Evolutionary conservation across 2,797 vertebrate species (phyloP), one percentile per base, ranked within the genome.

Genomic region (Caiman crocodilus): DNA sequence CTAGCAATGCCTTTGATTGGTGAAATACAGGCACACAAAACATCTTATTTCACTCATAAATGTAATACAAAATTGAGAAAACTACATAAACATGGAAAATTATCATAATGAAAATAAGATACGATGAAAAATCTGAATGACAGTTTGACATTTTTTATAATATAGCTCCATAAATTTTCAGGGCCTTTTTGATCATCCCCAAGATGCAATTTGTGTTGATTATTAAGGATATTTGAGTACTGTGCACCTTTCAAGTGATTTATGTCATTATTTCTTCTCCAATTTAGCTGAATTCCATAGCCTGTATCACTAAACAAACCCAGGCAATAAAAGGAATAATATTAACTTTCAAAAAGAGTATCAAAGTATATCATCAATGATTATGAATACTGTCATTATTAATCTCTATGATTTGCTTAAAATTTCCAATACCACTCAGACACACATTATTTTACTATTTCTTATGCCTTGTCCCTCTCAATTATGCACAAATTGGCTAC

Each of bases 261-360:
- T 89, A 56, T 82, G n/a, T 20, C 26, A 71, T 10, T 5, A 59
- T 8, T 16, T 73, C 86, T 35, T 80, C 88, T 91, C 42, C 6
- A 67, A 18, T 60, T 64, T 13, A 76, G 12, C 9, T 80, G 65
- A 87, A 89, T 84, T 79, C 56, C 25, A 16, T 67, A 20, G 35
- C 12, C 71, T 28, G 74, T 71, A 75, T 5, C 0, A 0, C 14
- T 56, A 83, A 15, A 80, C 4, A 78, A 88, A 6, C 20, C 60
- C 84, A 88, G 60, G 4, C 15, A 17, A 56, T 82, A 89, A 9
- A 86, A 79, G 30, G 90, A 89, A 81, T 69, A 86, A 87, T 32
- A 32, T 32, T 32, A 32, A 67, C 8, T 32, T 32, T 32, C 60
- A 26, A 93, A 94, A 83, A 7, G 30, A 77, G 25, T 92, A 71